These are phyloP conservation scores for Sandelia bainsii DNA, from an alignment of 2,797 vertebrate genomes.

Conservation along the genomic window DNA sequence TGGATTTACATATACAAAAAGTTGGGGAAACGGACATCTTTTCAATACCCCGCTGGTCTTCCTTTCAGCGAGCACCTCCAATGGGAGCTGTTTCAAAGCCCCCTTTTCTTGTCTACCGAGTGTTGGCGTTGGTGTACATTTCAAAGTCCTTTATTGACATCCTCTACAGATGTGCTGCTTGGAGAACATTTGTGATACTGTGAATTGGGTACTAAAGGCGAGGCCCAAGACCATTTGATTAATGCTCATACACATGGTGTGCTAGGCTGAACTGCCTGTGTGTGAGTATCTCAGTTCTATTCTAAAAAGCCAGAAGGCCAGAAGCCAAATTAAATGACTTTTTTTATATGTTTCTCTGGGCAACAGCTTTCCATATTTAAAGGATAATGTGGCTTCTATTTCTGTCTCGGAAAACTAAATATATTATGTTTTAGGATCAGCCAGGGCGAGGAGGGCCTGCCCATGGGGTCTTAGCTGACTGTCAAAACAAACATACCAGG, in stretches of 20 bases:
- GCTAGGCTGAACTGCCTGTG: slow-evolving; percentile 29
- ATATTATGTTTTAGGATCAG: slow-evolving; percentile 76
- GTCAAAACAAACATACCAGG: slow-evolving; percentile 84
- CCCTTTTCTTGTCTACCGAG: slow-evolving; percentile 71
- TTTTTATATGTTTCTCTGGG: slow-evolving; percentile 65
- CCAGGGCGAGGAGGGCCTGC: slow-evolving; percentile 58
- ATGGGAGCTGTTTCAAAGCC: slow-evolving; percentile 76
- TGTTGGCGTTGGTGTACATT: slow-evolving; percentile 78
- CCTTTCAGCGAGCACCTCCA: slow-evolving; percentile 69
- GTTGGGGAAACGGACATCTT: slow-evolving; percentile 74
- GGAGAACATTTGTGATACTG: slow-evolving; percentile 77
- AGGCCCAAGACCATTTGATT: slow-evolving; percentile 75
- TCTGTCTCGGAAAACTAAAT: slow-evolving; percentile 75
- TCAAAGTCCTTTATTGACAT: slow-evolving; percentile 81
- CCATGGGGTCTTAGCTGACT: slow-evolving; percentile 78
- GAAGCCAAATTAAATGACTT: slow-evolving; percentile 63
- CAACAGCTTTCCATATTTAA: slow-evolving; percentile 72
- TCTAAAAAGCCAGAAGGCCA: slow-evolving; percentile 65
- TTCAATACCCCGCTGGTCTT: slow-evolving; percentile 72
- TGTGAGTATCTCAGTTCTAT: slow-evolving; percentile 45
- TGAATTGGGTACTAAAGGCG: slow-evolving; percentile 71
- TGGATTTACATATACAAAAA: slow-evolving; percentile 83
- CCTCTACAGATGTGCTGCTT: slow-evolving; percentile 80
- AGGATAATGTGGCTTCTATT: slow-evolving; percentile 77
- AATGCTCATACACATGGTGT: slow-evolving; percentile 68